A percentile compares a stretch with the other conserved stretches of the same genome.
Conservation (phyloP, 1,140 invertebrate genomes). For the Rhyacophila brunnea region DNA sequence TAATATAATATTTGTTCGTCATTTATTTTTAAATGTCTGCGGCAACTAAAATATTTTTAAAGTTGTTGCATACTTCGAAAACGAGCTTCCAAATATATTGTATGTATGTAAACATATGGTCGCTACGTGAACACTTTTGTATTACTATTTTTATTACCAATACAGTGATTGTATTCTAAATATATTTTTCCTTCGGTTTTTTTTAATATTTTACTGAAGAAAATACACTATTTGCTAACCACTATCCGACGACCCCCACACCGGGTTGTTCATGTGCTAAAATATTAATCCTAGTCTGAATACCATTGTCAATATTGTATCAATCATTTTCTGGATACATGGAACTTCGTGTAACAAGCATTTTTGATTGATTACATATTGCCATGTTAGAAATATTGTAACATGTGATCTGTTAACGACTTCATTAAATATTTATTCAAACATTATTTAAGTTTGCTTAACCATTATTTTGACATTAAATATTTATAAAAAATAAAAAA, state of each 20-base stretch:
- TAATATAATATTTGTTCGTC: too few relatives aligned
- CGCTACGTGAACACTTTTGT: not conserved
- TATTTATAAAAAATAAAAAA: not conserved
- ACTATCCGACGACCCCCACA: not conserved
- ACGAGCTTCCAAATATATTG: not conserved
- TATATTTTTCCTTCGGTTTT: not conserved
- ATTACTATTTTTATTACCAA: not conserved
- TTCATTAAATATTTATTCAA: too few relatives aligned
- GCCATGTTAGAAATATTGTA: too few relatives aligned
- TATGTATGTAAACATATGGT: not conserved
- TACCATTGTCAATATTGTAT: not conserved
- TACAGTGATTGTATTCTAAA: not conserved
- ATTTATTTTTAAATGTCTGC: too few relatives aligned
- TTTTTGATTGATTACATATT: too few relatives aligned
- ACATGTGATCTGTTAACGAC: too few relatives aligned
- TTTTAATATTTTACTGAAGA: slow-evolving; percentile 1
- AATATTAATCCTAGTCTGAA: slow-evolving; percentile 1
- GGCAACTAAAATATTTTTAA: too few relatives aligned
- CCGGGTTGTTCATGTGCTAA: not conserved
- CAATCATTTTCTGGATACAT: too few relatives aligned
- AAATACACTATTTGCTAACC: not conserved
- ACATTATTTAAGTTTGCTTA: too few relatives aligned
- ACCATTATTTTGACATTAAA: not conserved
- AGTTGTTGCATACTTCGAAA: not conserved
- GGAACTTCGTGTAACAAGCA: too few relatives aligned